These are phyloP conservation scores for Dermolepida albohirtum DNA, from an alignment of 2,888 invertebrate genomes.

Conservation along the genomic window DNA sequence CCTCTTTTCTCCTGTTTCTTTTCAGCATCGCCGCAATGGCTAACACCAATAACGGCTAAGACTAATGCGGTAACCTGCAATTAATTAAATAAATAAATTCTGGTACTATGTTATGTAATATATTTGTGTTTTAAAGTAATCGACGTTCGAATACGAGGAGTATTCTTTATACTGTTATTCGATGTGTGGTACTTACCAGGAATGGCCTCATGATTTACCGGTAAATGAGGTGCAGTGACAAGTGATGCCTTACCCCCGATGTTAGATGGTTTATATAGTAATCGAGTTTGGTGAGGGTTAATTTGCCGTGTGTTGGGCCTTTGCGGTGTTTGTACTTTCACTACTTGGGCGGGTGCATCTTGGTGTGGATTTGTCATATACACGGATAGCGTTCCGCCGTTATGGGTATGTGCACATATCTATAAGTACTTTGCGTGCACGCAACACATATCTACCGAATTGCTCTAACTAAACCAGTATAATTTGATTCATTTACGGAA, in stretches of 20 bases:
- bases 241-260: constrained; percentile 51
- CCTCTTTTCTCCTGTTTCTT: constrained; percentile 46
- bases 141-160: neutral
- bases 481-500: no score
- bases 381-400: neutral
- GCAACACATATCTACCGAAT: no score
- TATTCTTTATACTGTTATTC: no score
- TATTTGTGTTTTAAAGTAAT: no score
- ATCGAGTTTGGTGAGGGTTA: constrained; percentile 50
- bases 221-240: constrained; percentile 49
- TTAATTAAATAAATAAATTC: constrained; percentile 10
- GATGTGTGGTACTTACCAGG: constrained; percentile 39
- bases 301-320: constrained; percentile 33
- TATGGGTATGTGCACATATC: neutral
- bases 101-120: no score
- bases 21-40: constrained; percentile 46
- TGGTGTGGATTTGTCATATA: constrained; percentile 14
- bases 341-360: constrained; percentile 50
- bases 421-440: no score
- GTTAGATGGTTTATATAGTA: constrained; percentile 49
- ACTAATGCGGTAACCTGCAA: constrained; percentile 57
- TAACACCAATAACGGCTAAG: constrained; percentile 48
- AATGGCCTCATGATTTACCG: constrained; percentile 47
- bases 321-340: constrained; percentile 47
- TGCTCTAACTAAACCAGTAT: no score